These are phyloP conservation scores for Smittia aterrima DNA, from an alignment of 2,888 invertebrate genomes.

Conservation along the genomic window DNA sequence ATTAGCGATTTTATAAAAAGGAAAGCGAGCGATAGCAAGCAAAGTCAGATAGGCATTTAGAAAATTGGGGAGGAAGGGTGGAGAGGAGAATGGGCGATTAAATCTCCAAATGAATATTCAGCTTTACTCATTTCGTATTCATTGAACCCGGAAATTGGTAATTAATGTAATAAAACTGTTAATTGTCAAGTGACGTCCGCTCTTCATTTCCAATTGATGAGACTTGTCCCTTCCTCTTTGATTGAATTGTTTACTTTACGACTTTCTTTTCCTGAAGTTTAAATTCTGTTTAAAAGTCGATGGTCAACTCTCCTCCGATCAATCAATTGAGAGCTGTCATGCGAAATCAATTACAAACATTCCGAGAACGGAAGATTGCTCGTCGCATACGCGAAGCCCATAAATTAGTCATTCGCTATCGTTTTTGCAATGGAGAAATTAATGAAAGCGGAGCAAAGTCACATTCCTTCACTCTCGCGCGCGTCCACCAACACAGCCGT, in stretches of 20 bases:
- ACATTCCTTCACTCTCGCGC: not conserved
- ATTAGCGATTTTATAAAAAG: not conserved
- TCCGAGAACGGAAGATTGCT: too few relatives aligned
- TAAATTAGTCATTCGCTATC: conserved; percentile 4
- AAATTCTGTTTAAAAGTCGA: too few relatives aligned
- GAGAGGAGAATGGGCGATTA: not conserved
- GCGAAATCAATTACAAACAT: too few relatives aligned
- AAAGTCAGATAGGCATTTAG: conserved; percentile 3
- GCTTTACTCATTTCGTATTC: conserved; percentile 23
- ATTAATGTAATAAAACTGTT: conserved; percentile 28
- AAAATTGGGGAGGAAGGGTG: not conserved
- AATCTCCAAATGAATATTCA: conserved; percentile 1
- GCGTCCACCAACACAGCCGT: not conserved
- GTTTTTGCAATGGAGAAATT: not conserved
- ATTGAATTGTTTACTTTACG: conserved; percentile 2
- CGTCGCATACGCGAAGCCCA: not conserved
- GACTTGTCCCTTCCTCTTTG: not conserved
- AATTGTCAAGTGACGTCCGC: conserved; percentile 7
- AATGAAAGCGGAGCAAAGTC: not conserved
- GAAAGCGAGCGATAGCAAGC: not conserved
- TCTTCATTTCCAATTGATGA: not conserved
- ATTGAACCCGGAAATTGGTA: conserved; percentile 40
- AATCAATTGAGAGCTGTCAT: too few relatives aligned
- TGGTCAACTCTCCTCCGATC: too few relatives aligned
- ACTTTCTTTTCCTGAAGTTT: too few relatives aligned